Percentiles rank a stretch among this genome's conserved stretches.
phyloP scores from a whole-genome alignment of 2,888 invertebrate species.

The Bhutanitis thaidina region DNA sequence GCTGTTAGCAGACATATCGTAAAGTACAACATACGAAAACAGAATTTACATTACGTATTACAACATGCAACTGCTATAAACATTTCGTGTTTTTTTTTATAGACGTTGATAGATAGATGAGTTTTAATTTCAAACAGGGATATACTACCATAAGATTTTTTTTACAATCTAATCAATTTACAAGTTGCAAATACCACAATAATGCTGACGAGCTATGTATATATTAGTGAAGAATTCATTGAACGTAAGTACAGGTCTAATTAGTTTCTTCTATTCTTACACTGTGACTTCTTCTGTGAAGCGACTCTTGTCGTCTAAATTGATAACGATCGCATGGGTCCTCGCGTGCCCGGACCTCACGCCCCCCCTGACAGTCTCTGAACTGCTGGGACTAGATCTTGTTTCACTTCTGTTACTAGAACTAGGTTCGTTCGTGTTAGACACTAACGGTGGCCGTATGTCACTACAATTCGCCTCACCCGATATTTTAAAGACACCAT shows the following conservation, averaged over 20 bases:
- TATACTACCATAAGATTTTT: too few species aligned
- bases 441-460: constrained; percentile 61
- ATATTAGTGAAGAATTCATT: constrained; percentile 1
- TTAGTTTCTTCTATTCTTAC: constrained; percentile 46
- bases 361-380: constrained; percentile 54
- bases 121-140: too few species aligned
- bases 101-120: too few species aligned
- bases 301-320: constrained; percentile 88
- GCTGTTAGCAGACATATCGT: too few species aligned
- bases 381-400: constrained; percentile 58
- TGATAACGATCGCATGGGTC: constrained; percentile 88
- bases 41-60: too few species aligned
- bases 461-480: constrained; percentile 71
- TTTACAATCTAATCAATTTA: too few species aligned
- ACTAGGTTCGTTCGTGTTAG: constrained; percentile 22
- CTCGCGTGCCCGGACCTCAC: constrained; percentile 83
- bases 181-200: neutral
- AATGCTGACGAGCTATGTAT: neutral
- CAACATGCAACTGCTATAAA: too few species aligned
- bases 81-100: too few species aligned
- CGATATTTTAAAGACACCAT: constrained; percentile 70
- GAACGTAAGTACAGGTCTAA: constrained; percentile 51
- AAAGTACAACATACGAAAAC: too few species aligned
- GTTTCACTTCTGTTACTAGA: constrained; percentile 64
- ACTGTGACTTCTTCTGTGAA: constrained; percentile 91